Evolutionary conservation across 2,888 invertebrate genomes (phyloP), one percentile per base, ranked within the genome.

Genomic region (Lithophane semibrunnea): DNA sequence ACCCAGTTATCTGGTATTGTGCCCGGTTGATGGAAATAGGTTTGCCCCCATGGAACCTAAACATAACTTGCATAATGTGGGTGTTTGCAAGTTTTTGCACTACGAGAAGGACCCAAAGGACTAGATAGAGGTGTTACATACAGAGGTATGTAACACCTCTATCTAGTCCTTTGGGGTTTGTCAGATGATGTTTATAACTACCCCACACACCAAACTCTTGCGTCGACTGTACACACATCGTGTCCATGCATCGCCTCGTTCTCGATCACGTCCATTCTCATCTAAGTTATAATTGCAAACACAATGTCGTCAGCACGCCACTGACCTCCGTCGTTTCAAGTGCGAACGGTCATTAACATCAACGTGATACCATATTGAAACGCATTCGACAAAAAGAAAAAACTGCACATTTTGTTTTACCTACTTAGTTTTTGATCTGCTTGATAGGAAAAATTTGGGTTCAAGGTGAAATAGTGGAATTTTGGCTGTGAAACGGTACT

Each of bases 311-410:
- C 93, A 93, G 87, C 83, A 79, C 92, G 94, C 90, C 94, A 94
- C 91, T 94, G 96, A 96, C 96, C 96, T 95, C 93, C 84, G 81
- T 80, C 85, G 84, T 89, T 90, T 95, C 95, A 96, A 96, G 96
- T 94, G 92, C 96, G 88, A 88, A 88, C 91, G 96, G 95, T 96
- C 96, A 85, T 93, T 93, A 90, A 80, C 93, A 91, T 88, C 87
- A 75, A 64, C 72, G 72, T 82, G 85, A 86, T 84, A 88, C 87
- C 88, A 89, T 90, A 87, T 86, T 88, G 81, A 88, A 87, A 88
- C 81, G 77, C 80, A 86, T 85, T 79, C 72, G 69, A 54, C 75
- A 79, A 84, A 78, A 80, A 72, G 49, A 84, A 80, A 61, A 66
- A 78, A 76, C 60, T 60, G 56, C n/a, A 47, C 42, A 73, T 80